Conservation (phyloP, 2,113 vertebrate genomes). For the Galbula dea region DNA sequence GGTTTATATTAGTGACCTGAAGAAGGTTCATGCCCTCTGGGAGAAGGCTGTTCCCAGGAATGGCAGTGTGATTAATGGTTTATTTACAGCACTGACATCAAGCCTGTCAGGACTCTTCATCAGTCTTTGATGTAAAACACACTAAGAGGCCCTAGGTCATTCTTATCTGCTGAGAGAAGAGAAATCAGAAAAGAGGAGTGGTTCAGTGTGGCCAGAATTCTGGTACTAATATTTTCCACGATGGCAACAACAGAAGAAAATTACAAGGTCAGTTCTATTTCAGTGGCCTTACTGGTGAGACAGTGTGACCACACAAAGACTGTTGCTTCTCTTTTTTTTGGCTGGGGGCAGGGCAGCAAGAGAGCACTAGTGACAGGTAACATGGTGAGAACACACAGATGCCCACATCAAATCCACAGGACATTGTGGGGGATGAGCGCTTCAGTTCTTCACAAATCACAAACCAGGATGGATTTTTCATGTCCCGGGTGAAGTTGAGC, state of each 20-base stretch:
- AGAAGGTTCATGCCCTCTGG: constrained; percentile 80
- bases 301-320: neutral
- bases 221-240: neutral
- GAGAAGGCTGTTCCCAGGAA: constrained; percentile 71
- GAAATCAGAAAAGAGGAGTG: constrained; percentile 65
- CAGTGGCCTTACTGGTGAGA: neutral
- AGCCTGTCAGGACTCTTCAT: constrained; percentile 78
- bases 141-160: constrained; percentile 72
- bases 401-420: neutral
- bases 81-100: constrained; percentile 81
- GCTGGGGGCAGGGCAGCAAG: neutral
- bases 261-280: neutral
- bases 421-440: neutral
- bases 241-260: neutral
- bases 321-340: neutral
- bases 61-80: constrained; percentile 84
- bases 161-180: constrained; percentile 74
- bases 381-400: neutral
- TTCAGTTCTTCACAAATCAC: neutral
- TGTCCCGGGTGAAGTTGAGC: neutral
- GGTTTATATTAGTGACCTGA: constrained; percentile 84
- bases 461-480: neutral
- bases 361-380: neutral
- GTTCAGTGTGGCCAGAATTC: neutral
- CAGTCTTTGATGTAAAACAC: constrained; percentile 85